Base-by-base conservation (phyloP, 2,797 vertebrate species). In the Yasuhikotakia modesta region DNA sequence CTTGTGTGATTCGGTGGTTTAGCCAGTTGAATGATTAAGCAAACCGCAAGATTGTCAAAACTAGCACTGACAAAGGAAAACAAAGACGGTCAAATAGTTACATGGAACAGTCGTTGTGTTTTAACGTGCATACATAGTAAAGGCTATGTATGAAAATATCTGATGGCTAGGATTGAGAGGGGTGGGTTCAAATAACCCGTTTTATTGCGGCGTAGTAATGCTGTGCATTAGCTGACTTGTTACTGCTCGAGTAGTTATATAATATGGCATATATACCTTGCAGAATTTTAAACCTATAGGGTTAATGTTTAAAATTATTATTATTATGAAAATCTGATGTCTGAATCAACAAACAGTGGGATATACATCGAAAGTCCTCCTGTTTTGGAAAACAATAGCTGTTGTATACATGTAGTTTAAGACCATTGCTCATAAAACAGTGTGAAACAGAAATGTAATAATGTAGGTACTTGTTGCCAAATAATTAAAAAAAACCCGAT, bases 1-100 rank as follows among this genome's bases (percentile, higher is more conserved):
- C 69, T 17, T 35, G 22, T 79, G 72, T 27, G 46, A 46, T 17
- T 0, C n/a, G n/a, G 19, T 22, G 12, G 22, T 16, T 27, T 63
- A 69, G 48, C 27, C 46, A 67, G 17, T 19, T 46, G 70, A 46
- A 69, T 73, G 75, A 81, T 60, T 73, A 69, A 70, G 70, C 53
- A 81, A 73, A 81, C 64, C 70, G 46, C 64, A 78, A 55, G 4
- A 39, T 48, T 73, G 48, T 32, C 32, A 53, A 63, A 22, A 17
- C 19, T 19, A 50, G 3, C 57, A 24, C 10, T 32, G 14, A 45
- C 24, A 71, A 61, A 30, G 10, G 22, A 77, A 27, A 35, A 3
- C 8, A n/a, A 30, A 35, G 14, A 32, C 5, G 14, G 10, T 12
- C 6, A 60, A 70, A 70, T 46, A 70, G 46, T 16, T 58, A 10